phyloP scores from a whole-genome alignment of 2,113 vertebrate genomes.

The Phaethon lepturus region DNA sequence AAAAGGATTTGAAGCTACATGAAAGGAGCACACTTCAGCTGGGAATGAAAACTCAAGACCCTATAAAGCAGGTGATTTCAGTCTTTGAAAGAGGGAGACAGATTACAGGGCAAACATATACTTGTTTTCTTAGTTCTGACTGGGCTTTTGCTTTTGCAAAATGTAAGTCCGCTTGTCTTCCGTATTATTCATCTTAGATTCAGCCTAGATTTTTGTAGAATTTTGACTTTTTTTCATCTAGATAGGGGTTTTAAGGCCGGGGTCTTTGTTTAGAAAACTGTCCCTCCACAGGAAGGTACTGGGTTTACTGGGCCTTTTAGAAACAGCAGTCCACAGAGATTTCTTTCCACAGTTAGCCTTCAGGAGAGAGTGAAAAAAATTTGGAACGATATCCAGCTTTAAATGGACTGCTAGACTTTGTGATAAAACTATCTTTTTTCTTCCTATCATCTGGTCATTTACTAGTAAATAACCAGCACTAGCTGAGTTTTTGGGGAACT shows the following conservation, averaged over 20 bases:
- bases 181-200: neutral
- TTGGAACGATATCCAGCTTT: neutral
- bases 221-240: neutral
- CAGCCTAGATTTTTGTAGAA: neutral
- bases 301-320: neutral
- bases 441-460: neutral
- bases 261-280: neutral
- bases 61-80: neutral
- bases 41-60: conserved; percentile 39
- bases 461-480: neutral
- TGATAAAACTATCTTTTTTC: neutral
- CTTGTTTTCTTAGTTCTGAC: neutral
- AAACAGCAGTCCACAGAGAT: neutral
- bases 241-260: neutral
- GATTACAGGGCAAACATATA: neutral
- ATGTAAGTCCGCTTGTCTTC: neutral
- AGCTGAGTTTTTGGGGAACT: neutral
- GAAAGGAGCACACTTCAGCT: conserved; percentile 38
- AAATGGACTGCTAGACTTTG: neutral
- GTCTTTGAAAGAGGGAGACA: neutral
- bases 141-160: neutral
- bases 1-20: neutral
- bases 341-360: neutral
- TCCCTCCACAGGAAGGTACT: neutral
- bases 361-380: neutral